Conservation (phyloP, 2,797 vertebrate species). For the Coreius guichenoti region DNA sequence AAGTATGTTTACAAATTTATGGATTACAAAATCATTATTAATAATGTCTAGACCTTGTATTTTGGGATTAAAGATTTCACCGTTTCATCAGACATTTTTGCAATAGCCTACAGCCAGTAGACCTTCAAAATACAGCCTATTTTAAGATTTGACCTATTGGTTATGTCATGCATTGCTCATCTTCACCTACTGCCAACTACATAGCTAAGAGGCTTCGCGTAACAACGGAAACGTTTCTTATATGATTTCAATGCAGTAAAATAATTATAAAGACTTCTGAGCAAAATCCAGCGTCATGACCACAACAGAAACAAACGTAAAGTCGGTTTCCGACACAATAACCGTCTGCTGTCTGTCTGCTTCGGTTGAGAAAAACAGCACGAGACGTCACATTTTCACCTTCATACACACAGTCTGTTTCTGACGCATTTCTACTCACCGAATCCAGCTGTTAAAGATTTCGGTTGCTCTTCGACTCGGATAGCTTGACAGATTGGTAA, state of each 20-base stretch:
- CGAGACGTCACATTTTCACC: constrained; percentile 14
- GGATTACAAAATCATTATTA: background rate
- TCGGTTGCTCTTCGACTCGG: background rate
- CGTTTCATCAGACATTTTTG: background rate
- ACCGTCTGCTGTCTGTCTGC: constrained; percentile 7
- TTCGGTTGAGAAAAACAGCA: constrained; percentile 38
- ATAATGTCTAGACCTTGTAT: background rate
- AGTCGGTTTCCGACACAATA: constrained; percentile 32
- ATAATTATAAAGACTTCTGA: background rate
- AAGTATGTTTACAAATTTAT: background rate
- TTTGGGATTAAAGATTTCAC: background rate
- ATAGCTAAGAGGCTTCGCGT: background rate
- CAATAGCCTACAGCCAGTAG: background rate
- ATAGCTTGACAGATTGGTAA: background rate
- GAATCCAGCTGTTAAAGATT: background rate
- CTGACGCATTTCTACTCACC: constrained; percentile 49
- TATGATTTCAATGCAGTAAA: background rate
- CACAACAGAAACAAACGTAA: background rate
- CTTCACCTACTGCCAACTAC: constrained; percentile 21
- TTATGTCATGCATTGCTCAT: constrained; percentile 20
- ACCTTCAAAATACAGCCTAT: constrained; percentile 27
- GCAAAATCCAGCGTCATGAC: background rate
- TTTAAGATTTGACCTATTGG: constrained; percentile 29
- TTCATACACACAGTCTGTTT: background rate
- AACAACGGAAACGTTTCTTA: background rate